These are phyloP conservation scores for Hemicordylus capensis DNA, from an alignment of 2,113 vertebrate species.

Conservation along the genomic window DNA sequence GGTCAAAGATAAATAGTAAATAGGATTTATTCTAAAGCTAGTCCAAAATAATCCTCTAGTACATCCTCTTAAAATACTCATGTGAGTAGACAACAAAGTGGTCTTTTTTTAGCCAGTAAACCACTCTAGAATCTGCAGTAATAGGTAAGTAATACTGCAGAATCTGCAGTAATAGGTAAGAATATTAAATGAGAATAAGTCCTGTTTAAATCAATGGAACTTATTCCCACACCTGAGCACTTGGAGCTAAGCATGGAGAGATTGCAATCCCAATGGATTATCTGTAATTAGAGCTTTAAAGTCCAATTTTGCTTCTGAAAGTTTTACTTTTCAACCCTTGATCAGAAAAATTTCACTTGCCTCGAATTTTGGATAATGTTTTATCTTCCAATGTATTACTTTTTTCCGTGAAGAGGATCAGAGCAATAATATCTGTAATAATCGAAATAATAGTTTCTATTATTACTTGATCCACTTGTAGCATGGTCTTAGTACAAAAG, in stretches of 20 bases:
- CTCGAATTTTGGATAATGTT: not conserved
- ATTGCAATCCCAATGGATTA: constrained; percentile 9
- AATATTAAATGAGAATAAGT: not conserved
- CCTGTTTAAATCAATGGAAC: not conserved
- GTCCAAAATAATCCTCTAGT: not conserved
- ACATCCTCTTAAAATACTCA: constrained; percentile 13
- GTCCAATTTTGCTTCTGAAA: constrained; percentile 7
- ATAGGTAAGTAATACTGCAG: not conserved
- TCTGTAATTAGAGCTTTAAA: not conserved
- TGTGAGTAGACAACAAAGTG: not conserved
- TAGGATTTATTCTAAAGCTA: not conserved
- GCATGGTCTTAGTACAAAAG: no score
- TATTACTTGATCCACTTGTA: no score
- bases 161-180: not conserved
- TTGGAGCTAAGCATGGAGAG: constrained; percentile 19
- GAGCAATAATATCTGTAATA: no score
- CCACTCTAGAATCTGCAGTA: constrained; percentile 18
- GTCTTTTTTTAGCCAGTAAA: constrained; percentile 3
- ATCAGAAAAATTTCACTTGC: not conserved
- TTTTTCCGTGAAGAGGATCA: not conserved
- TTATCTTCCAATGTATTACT: constrained; percentile 3
- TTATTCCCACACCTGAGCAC: not conserved
- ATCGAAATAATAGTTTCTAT: not conserved
- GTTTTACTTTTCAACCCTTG: not conserved
- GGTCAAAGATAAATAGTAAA: constrained; percentile 23